Base-by-base conservation (phyloP, 2,797 vertebrate species). In the Macropodus opercularis region DNA sequence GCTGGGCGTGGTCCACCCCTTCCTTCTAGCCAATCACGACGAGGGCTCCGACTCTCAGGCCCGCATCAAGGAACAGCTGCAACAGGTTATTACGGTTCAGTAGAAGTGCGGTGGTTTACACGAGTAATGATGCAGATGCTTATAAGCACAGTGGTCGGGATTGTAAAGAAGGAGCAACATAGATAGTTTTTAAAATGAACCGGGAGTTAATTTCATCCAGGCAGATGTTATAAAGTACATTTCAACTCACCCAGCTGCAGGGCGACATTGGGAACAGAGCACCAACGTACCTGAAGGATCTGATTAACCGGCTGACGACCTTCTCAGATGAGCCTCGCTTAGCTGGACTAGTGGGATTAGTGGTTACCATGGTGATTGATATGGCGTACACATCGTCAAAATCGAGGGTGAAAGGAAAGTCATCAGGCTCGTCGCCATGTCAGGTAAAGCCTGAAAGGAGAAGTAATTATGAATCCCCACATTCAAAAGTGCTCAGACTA, bases 311-410 rank as follows among this genome's bases (percentile, higher is more conserved):
- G 21, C 23, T 91, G 60, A 72, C 81, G 0, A 46, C 80, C 49
- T 89, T 91, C 83, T 80, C 87, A 0, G 88, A 90, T 14, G 89
- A 91, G 68, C 91, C 91, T 0, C 83, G 78, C 17, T 29, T 91
- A 55, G 81, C 85, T 0, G 88, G 86, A 31, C 64, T 92, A 68
- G 69, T 92, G 72, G 88, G 85, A 44, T 70, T 83, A 18, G 77
- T 83, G 67, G 78, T 92, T 11, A 77, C 85, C 7, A 63, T 91
- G 84, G 89, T 88, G 81, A 81, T 90, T 71, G 90, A 92, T 29
- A 80, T 86, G 79, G 75, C 69, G 8, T 89, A 74, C 56, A 47
- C 70, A 0, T 84, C 84, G 1, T 75, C 83, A 0, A 85, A 72
- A 41, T 32, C 74, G 0, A 55, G 42, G 14, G 81, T 5, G 11